Evolutionary conservation across 2,888 invertebrate genomes (phyloP).

Genomic region (Anthophora plumipes): DNA sequence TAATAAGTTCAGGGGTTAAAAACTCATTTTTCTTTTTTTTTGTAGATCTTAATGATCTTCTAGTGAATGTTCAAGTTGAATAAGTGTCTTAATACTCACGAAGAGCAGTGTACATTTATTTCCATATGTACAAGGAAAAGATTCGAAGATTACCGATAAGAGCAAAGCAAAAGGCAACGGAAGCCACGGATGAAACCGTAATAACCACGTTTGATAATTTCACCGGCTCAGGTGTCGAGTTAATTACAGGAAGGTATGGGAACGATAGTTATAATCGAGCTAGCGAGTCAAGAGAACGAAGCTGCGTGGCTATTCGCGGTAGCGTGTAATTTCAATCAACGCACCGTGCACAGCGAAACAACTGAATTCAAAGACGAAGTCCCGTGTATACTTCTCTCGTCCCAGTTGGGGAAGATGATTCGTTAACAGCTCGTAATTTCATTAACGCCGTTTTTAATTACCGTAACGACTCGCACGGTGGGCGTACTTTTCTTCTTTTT

Average conservation of each 20-base stretch:
- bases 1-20: no score
- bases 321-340: slow-evolving; percentile 30
- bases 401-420: background rate
- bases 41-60: no score
- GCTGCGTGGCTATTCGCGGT: background rate
- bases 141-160: background rate
- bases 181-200: background rate
- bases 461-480: background rate
- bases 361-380: background rate
- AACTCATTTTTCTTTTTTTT: no score
- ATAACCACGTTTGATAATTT: slow-evolving; percentile 4
- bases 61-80: no score
- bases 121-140: background rate
- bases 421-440: slow-evolving; percentile 25
- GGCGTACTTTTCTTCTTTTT: background rate
- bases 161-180: background rate
- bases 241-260: slow-evolving; percentile 10
- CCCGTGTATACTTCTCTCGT: background rate
- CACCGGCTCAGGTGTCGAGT: slow-evolving; percentile 7
- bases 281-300: background rate
- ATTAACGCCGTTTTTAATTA: slow-evolving; percentile 11
- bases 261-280: slow-evolving; percentile 7
- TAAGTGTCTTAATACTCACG: background rate
- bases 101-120: background rate
- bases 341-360: background rate